phyloP scores from a whole-genome alignment of 1,140 invertebrate genomes.

The Antheraea pernyi region DNA sequence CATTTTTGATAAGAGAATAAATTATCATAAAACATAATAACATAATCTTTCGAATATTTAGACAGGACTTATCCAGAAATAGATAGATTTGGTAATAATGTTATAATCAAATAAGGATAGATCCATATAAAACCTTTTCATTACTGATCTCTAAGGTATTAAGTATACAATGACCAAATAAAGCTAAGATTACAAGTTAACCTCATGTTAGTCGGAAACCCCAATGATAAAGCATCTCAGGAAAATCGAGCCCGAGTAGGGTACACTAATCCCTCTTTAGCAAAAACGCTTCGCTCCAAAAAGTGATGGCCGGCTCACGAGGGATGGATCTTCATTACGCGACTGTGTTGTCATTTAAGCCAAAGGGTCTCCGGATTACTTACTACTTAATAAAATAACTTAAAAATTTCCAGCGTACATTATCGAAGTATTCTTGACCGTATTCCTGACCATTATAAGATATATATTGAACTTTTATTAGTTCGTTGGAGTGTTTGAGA shows the following conservation, averaged over 20 bases:
- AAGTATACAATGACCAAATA: conserved; percentile 71
- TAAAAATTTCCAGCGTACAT: conserved; percentile 27
- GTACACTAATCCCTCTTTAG: conserved; percentile 77
- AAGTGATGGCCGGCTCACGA: conserved; percentile 71
- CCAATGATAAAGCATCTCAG: conserved; percentile 76
- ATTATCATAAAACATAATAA: neutral
- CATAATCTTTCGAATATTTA: neutral
- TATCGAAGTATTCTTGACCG: neutral
- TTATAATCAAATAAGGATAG: conserved; percentile 45
- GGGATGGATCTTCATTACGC: conserved; percentile 72
- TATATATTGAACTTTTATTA: no score
- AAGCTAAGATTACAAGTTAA: conserved; percentile 79
- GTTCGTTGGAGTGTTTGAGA: no score
- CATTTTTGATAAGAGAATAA: neutral
- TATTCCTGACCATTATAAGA: neutral
- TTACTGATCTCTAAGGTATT: conserved; percentile 61
- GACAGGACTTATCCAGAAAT: neutral
- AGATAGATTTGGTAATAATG: neutral
- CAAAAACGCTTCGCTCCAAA: conserved; percentile 78
- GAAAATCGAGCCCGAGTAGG: conserved; percentile 68
- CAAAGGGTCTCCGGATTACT: conserved; percentile 64
- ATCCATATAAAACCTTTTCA: conserved; percentile 55
- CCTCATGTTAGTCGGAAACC: conserved; percentile 74
- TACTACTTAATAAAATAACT: conserved; percentile 54
- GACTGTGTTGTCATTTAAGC: conserved; percentile 71